A percentile compares a stretch with the other conserved stretches of the same genome.
Evolutionary conservation across 2,888 invertebrate genomes (phyloP).

Genomic region (Dorcus parallelipipedus): DNA sequence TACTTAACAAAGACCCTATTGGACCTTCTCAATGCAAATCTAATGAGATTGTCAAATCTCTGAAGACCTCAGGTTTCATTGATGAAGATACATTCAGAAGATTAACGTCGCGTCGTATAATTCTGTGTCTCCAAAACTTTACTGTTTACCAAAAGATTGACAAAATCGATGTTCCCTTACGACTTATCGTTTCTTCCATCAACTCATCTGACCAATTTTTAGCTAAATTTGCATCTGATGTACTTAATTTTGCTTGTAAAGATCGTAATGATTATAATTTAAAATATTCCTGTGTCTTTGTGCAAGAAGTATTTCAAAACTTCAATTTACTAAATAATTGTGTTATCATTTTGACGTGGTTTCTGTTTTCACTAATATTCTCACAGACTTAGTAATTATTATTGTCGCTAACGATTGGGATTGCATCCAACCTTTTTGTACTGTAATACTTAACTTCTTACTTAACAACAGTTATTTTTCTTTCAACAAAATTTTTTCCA

Average conservation of each 20-base stretch:
- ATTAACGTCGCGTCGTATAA: constrained; percentile 1
- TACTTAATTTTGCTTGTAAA: neutral
- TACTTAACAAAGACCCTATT: neutral
- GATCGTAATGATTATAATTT: neutral
- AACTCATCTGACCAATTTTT: constrained; percentile 2
- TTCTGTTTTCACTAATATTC: neutral
- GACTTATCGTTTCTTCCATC: constrained; percentile 5
- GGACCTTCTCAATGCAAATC: neutral
- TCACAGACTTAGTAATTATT: neutral
- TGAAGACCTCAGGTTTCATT: neutral
- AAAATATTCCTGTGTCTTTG: neutral
- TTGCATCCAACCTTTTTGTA: neutral
- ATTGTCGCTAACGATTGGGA: neutral
- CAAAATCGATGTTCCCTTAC: constrained; percentile 4
- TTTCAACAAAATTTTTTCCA: neutral
- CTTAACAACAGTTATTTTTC: neutral
- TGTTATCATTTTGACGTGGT: constrained; percentile 1
- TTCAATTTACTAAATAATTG: neutral
- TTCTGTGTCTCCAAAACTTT: constrained; percentile 4
- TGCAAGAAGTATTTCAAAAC: neutral
- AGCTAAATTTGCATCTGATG: constrained; percentile 3
- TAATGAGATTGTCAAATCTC: neutral
- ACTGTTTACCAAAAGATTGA: constrained; percentile 3
- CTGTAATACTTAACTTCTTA: neutral
- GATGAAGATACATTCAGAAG: neutral